These are phyloP conservation scores for Cephus pulcher DNA, from an alignment of 2,888 invertebrate species.

Conservation along the genomic window DNA sequence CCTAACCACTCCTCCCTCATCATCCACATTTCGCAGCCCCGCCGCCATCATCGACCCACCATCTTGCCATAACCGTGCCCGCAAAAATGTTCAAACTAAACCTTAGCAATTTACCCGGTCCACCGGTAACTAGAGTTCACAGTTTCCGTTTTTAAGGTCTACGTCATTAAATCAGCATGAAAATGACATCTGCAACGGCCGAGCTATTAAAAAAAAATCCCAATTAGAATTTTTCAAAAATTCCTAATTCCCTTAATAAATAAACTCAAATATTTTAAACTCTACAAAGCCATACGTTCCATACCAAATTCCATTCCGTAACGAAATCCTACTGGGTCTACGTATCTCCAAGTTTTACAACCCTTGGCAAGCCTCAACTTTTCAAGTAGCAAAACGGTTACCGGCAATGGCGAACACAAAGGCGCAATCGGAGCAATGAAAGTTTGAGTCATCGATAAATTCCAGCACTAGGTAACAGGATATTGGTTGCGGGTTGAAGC, in stretches of 20 bases:
- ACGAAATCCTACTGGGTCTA: neutral
- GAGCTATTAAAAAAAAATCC: neutral
- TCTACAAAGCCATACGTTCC: neutral
- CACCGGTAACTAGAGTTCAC: neutral
- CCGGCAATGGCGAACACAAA: neutral
- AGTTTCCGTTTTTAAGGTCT: neutral
- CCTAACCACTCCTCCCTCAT: slow-evolving; percentile 53
- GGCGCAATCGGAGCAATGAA: slow-evolving; percentile 4
- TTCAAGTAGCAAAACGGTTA: neutral
- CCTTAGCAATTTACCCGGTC: neutral
- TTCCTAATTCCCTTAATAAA: neutral
- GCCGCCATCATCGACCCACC: slow-evolving; percentile 67
- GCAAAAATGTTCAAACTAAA: slow-evolving; percentile 8
- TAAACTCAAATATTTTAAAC: neutral
- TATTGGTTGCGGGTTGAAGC: slow-evolving; percentile 55
- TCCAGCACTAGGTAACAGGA: slow-evolving; percentile 45
- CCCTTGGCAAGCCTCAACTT: neutral
- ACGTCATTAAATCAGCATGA: neutral
- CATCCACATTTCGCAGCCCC: slow-evolving; percentile 48
- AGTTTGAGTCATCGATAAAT: slow-evolving; percentile 44
- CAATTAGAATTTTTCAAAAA: neutral
- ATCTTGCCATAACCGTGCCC: slow-evolving; percentile 53
- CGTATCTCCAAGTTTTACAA: neutral
- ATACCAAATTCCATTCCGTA: neutral
- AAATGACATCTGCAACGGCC: neutral